A percentile compares a stretch with the other conserved stretches of the same genome.
Conservation (phyloP, 1,140 invertebrate species). For the Babylonia areolata region DNA sequence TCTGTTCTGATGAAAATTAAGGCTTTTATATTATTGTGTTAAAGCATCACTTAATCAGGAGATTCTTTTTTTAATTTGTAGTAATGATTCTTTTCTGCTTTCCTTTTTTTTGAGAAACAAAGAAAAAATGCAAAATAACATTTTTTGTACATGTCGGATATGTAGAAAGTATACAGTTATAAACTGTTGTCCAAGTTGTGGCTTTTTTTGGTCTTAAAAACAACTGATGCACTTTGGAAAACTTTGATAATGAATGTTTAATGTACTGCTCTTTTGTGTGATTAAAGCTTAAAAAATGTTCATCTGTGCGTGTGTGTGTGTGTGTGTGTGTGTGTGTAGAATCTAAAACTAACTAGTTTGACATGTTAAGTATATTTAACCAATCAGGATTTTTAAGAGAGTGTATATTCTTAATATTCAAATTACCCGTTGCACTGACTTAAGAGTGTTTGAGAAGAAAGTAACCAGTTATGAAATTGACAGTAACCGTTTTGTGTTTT, state of each 20-base stretch:
- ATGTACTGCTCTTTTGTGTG: slow-evolving; percentile 43
- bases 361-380: too few species aligned
- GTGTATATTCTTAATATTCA: too few species aligned
- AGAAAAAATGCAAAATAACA: slow-evolving; percentile 36
- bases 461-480: too few species aligned
- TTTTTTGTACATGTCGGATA: slow-evolving; percentile 37
- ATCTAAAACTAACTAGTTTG: too few species aligned
- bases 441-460: too few species aligned
- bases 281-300: slow-evolving; percentile 42
- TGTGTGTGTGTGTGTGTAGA: background rate
- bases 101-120: background rate
- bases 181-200: slow-evolving; percentile 40
- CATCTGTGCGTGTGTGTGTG: background rate
- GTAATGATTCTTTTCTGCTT: slow-evolving; percentile 20
- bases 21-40: slow-evolving; percentile 17
- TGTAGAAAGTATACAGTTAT: slow-evolving; percentile 38
- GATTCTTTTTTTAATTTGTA: slow-evolving; percentile 30
- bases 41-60: slow-evolving; percentile 32
- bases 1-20: background rate
- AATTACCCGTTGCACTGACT: too few species aligned
- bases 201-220: slow-evolving; percentile 35
- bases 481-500: too few species aligned
- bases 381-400: too few species aligned
- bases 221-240: slow-evolving; percentile 36
- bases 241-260: slow-evolving; percentile 35